Evolutionary conservation across 2,797 vertebrate species (phyloP).

Genomic region (Emydoidea blandingii): DNA sequence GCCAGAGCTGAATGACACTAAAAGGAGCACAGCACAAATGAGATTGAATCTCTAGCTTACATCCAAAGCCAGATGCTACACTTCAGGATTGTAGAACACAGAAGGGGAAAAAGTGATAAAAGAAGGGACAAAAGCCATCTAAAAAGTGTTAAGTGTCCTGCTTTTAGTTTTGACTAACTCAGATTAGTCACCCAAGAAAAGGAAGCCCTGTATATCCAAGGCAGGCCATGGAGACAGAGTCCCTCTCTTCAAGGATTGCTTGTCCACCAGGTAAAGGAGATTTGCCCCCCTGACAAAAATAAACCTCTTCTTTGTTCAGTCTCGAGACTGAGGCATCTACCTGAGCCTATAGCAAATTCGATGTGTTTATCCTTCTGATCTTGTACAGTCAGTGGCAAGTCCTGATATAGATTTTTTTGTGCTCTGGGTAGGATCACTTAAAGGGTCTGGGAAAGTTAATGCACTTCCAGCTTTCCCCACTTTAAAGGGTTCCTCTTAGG

Average conservation of each 20-base stretch:
- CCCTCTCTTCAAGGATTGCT: not conserved
- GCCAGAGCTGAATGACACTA: conserved; percentile 39
- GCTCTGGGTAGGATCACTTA: not conserved
- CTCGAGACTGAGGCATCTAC: not conserved
- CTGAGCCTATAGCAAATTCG: not conserved
- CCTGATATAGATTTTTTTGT: not conserved
- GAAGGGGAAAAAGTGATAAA: not conserved
- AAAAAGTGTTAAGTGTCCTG: not conserved
- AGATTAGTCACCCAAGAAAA: not conserved
- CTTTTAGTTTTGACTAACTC: not conserved
- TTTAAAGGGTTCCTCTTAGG: not conserved
- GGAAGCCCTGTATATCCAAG: not conserved
- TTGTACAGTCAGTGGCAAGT: conserved; percentile 20
- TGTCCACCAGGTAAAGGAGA: not conserved
- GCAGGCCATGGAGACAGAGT: not conserved
- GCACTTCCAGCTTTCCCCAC: not conserved
- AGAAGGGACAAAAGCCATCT: not conserved
- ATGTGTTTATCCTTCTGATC: not conserved
- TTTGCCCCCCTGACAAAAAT: not conserved
- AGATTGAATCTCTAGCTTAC: conserved; percentile 32
- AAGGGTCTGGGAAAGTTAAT: not conserved
- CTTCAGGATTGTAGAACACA: not conserved
- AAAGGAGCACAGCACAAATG: conserved; percentile 38
- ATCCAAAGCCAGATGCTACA: conserved; percentile 42
- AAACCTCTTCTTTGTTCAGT: not conserved